Evolutionary conservation across 2,113 vertebrate species (phyloP).

Genomic region (Myanophis thanlyinensis): DNA sequence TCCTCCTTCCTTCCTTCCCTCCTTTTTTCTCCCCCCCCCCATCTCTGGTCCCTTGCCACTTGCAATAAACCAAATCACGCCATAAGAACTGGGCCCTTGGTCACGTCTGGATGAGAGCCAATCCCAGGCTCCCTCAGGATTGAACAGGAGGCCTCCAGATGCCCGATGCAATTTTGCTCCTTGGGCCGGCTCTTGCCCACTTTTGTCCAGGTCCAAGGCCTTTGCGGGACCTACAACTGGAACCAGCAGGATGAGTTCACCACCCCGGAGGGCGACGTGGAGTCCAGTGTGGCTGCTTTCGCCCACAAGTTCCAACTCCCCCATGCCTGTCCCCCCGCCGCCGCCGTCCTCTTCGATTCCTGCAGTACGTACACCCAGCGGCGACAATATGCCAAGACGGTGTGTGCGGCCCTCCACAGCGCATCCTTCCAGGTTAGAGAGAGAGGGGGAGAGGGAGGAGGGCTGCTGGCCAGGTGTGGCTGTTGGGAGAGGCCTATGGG

Average conservation of each 20-base stretch:
- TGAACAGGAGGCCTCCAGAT: too few relatives aligned
- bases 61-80: not conserved
- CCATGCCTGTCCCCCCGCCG: slow-evolving; percentile 53
- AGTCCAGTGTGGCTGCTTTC: slow-evolving; percentile 74
- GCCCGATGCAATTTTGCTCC: accelerated
- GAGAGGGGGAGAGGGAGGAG: not conserved
- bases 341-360: slow-evolving; percentile 40
- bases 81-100: too few relatives aligned
- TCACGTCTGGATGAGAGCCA: too few relatives aligned
- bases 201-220: slow-evolving; percentile 78
- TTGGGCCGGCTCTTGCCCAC: not conserved
- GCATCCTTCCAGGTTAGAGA: slow-evolving; percentile 85
- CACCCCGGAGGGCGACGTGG: slow-evolving; percentile 84
- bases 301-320: slow-evolving; percentile 74
- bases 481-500: accelerated
- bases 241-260: slow-evolving; percentile 88
- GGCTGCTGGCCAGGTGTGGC: accelerated
- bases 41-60: too few relatives aligned
- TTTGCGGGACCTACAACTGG: slow-evolving; percentile 90
- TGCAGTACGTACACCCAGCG: slow-evolving; percentile 75
- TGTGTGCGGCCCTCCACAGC: slow-evolving; percentile 76
- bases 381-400: slow-evolving; percentile 66
- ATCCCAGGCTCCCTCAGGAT: too few relatives aligned
- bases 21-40: too few relatives aligned
- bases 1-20: accelerated